phyloP scores from a whole-genome alignment of 2,797 vertebrate genomes.

The Darevskia nairensis region DNA sequence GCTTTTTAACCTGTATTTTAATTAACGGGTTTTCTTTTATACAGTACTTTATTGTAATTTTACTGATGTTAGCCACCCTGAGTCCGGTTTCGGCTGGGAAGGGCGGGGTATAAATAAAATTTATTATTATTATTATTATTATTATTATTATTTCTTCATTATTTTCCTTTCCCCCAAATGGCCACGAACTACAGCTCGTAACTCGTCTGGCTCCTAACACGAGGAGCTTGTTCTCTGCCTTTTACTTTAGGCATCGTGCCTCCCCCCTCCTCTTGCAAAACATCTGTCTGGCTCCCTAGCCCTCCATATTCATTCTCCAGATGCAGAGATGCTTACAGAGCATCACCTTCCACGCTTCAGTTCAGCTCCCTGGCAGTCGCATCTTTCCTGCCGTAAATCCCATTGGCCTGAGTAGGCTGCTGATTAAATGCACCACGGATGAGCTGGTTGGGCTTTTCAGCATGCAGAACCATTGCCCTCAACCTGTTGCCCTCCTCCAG shows the following conservation, averaged over 20 bases:
- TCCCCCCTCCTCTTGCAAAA: background rate
- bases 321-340: background rate
- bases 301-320: background rate
- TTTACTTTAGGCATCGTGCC: too few relatives aligned
- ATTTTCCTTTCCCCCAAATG: background rate
- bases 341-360: background rate
- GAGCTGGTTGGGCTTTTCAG: background rate
- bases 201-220: background rate
- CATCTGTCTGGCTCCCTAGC: background rate
- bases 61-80: too few relatives aligned
- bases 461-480: too few relatives aligned
- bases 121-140: too few relatives aligned
- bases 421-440: background rate
- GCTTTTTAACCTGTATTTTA: too few relatives aligned
- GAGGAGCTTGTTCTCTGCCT: background rate
- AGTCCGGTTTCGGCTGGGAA: too few relatives aligned
- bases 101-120: too few relatives aligned
- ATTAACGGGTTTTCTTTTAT: too few relatives aligned
- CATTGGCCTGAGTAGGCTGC: slow-evolving; percentile 26
- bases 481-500: background rate
- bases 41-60: too few relatives aligned
- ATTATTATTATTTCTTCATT: too few relatives aligned
- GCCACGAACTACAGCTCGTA: too few relatives aligned
- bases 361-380: background rate
- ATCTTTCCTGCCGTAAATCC: slow-evolving; percentile 5